Base-by-base conservation (phyloP, 1,140 invertebrate species). In the Orius laevigatus region DNA sequence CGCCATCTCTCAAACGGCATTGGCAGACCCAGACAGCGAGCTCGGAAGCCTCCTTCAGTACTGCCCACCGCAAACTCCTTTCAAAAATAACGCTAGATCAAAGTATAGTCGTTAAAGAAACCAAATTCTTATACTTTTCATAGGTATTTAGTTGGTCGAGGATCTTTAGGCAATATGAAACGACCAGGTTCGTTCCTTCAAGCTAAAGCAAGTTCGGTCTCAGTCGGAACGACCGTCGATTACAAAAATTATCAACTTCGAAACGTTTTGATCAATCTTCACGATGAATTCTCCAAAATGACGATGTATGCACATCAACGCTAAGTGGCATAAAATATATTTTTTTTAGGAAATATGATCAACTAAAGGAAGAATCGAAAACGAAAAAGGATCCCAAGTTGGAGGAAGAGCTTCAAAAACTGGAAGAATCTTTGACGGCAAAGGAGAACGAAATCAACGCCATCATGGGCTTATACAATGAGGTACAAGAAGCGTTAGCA, bases 221-320 rank as follows among this genome's bases (percentile, higher is more conserved):
- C 12, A 3, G 18, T 16, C 40, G 40, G 40, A 5, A 11, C 40
- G 4, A 16, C 40, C 3, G 18, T 18, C 10, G 40, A 42, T 42
- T 42, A 19, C 18, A 42, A 42, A 19, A 42, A 42, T 19, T 14
- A 19, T 16, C 40, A 42, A 42, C 14, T 42, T 3, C 5, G 40
- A 14, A 42, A 14, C 10, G 40, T 42, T 4, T 18, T 42, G 12
- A 14, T 42, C 12, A 42, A 42, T 11, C 18, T 42, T 11, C 40
- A 42, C 14, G 40, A 42, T 18, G 40, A 42, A 42, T 42, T 42
- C 11, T 14, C 12, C 10, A 42, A 19, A 16, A 42, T 42, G 40
- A 42, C 12, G 12, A 25, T 25, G 25, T 25, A 25, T n/a, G n/a
- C n/a, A n/a, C n/a, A n/a, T n/a, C n/a, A n/a, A n/a, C n/a, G n/a